Base-by-base conservation (phyloP, 1,140 invertebrate genomes). In the Lysiphlebus fabarum region DNA sequence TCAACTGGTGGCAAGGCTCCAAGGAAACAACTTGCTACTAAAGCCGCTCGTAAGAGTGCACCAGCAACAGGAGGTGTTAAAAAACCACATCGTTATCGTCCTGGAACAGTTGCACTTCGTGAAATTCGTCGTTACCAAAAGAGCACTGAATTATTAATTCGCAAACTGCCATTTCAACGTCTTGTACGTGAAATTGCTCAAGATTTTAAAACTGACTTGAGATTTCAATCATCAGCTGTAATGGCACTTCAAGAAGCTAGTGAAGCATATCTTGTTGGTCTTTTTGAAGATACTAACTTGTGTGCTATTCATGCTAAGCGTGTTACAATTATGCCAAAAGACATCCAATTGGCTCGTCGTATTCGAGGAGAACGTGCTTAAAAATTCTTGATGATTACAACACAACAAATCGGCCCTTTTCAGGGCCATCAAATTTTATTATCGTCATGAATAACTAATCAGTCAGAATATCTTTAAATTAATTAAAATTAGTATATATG, bases 341-440 rank as follows among this genome's bases (percentile, higher is more conserved):
- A n/a, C n/a, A n/a, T n/a, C n/a, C n/a, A n/a, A n/a, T n/a, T n/a
- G n/a, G n/a, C n/a, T n/a, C 84, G 91, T 75, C 87, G 92, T 82
- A 91, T 92, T 74, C 87, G 89, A 70, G 89, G 90, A 45, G 90
- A 92, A 80, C 84, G 90, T 69, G 87, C 87, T 83, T 90, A 89
- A n/a, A n/a, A n/a, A n/a, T n/a, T n/a, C n/a, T n/a, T n/a, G n/a
- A n/a, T n/a, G n/a, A n/a, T n/a, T n/a, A n/a, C n/a, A n/a, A n/a
- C n/a, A n/a, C n/a, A 33, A 49, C 33, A 7, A 49, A 49, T 49
- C 47, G 47, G 47, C 47, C 47, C 47, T 49, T 49, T 33, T 49
- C 47, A 49, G 47, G 47, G 47, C 47, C 47, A 34, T 8, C 44
- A 47, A 5, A 14, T 47, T n/a, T n/a, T n/a, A n/a, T n/a, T n/a